These are phyloP conservation scores for Leptarthrus brevirostris DNA, from an alignment of 2,888 invertebrate genomes.

Conservation along the genomic window DNA sequence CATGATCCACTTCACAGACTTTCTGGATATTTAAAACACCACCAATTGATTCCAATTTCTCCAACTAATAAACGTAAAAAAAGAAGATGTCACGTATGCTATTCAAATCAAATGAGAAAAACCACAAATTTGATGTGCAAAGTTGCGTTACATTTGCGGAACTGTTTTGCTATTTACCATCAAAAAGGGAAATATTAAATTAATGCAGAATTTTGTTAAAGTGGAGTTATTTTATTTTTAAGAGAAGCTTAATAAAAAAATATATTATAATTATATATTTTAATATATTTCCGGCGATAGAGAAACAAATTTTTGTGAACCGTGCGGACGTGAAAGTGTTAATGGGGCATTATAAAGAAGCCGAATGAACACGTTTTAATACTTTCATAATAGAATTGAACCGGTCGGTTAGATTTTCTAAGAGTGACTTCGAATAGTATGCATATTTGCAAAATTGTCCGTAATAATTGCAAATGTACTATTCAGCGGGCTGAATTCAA, in stretches of 20 bases:
- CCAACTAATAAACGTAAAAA: conserved; percentile 21
- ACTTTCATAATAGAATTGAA: too few relatives aligned
- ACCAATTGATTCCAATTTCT: conserved; percentile 12
- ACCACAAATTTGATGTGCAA: not conserved
- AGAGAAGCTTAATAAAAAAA: not conserved
- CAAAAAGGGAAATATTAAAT: not conserved
- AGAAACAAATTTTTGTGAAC: conserved; percentile 1
- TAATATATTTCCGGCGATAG: not conserved
- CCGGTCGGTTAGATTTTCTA: too few relatives aligned
- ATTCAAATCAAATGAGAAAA: conserved; percentile 1
- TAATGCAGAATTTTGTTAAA: too few relatives aligned
- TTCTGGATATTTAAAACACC: not conserved
- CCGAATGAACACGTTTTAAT: too few relatives aligned
- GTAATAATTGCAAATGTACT: too few relatives aligned
- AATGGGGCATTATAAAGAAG: too few relatives aligned
- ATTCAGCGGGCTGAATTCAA: too few relatives aligned
- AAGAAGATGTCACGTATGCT: conserved; percentile 18
- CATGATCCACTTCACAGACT: conserved; percentile 14
- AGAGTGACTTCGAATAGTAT: too few relatives aligned
- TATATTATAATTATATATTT: not conserved
- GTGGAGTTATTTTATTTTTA: too few relatives aligned
- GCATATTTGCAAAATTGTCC: too few relatives aligned
- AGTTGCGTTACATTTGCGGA: not conserved
- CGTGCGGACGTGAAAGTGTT: conserved; percentile 9
- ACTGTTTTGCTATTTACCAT: not conserved